phyloP scores from a whole-genome alignment of 2,113 vertebrate species.

The Sardina pilchardus region DNA sequence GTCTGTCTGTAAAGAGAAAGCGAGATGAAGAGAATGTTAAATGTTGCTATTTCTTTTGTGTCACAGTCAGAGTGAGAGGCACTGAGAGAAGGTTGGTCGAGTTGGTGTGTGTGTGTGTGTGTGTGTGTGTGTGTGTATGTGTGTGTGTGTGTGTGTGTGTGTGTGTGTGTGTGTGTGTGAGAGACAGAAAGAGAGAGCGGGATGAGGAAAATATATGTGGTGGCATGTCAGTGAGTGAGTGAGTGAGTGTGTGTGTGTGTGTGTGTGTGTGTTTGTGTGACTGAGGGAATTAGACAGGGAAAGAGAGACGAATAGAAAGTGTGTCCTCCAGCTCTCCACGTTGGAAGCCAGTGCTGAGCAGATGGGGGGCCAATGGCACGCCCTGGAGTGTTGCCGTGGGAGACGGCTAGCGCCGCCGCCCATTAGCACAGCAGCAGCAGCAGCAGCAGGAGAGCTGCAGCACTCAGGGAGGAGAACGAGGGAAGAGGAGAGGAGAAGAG shows the following conservation, averaged over 20 bases:
- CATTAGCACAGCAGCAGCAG: constrained; percentile 42
- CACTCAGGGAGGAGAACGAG: not conserved
- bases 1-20: too few relatives aligned
- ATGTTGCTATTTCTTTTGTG: too few relatives aligned
- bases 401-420: constrained; percentile 26
- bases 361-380: constrained; percentile 56
- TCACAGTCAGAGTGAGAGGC: too few relatives aligned
- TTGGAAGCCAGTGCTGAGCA: constrained; percentile 56
- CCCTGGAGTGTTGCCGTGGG: constrained; percentile 45
- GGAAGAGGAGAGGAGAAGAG: not conserved
- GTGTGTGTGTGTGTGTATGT: too few relatives aligned
- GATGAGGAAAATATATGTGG: too few relatives aligned
- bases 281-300: not conserved
- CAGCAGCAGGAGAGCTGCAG: constrained; percentile 28
- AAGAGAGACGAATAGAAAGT: not conserved
- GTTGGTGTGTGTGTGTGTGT: too few relatives aligned
- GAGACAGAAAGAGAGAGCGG: too few relatives aligned
- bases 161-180: not conserved
- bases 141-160: not conserved
- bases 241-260: not conserved
- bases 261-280: not conserved
- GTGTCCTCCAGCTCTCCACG: constrained; percentile 44
- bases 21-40: too few relatives aligned
- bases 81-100: too few relatives aligned
- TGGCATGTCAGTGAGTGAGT: not conserved